A percentile compares a stretch with the other conserved stretches of the same genome.
phyloP scores from a whole-genome alignment of 2,113 vertebrate species.

The Nettapus auritus region DNA sequence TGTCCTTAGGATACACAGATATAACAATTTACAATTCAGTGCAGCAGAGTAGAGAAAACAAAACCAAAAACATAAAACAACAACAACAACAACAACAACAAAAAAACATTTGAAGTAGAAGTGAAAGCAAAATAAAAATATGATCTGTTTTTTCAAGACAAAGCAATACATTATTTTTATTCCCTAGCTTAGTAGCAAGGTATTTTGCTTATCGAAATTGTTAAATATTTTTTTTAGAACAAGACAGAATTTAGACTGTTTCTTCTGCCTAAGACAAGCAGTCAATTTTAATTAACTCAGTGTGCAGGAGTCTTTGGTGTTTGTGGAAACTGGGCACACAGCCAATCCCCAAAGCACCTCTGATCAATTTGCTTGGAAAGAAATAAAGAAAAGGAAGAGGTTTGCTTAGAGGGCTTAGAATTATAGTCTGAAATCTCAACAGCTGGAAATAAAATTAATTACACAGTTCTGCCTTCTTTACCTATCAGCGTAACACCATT shows the following conservation, averaged over 20 bases:
- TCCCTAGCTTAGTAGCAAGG: slow-evolving; percentile 41
- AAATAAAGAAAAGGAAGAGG: slow-evolving; percentile 67
- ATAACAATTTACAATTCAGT: slow-evolving; percentile 45
- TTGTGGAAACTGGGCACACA: slow-evolving; percentile 74
- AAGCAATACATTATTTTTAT: slow-evolving; percentile 60
- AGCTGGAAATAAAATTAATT: slow-evolving; percentile 66
- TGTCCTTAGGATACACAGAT: not conserved
- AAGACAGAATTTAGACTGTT: slow-evolving; percentile 65
- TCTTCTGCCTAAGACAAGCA: slow-evolving; percentile 78
- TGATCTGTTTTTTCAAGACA: not conserved
- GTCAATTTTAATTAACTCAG: slow-evolving; percentile 86
- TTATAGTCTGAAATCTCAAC: slow-evolving; percentile 46
- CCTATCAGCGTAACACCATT: not conserved
- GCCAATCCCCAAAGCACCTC: slow-evolving; percentile 72
- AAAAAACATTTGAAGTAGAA: not conserved
- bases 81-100: no score
- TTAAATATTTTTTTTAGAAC: slow-evolving; percentile 66
- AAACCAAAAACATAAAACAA: not conserved
- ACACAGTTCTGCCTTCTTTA: not conserved
- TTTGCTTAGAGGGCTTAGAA: slow-evolving; percentile 50
- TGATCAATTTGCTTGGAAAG: slow-evolving; percentile 76
- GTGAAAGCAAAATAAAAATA: slow-evolving; percentile 59
- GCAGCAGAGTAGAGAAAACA: not conserved
- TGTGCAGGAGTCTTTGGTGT: slow-evolving; percentile 70
- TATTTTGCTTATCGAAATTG: slow-evolving; percentile 71